A percentile compares a stretch with the other conserved stretches of the same genome.
Conservation (phyloP, 2,113 vertebrate species). For the Sisor rabdophorus region DNA sequence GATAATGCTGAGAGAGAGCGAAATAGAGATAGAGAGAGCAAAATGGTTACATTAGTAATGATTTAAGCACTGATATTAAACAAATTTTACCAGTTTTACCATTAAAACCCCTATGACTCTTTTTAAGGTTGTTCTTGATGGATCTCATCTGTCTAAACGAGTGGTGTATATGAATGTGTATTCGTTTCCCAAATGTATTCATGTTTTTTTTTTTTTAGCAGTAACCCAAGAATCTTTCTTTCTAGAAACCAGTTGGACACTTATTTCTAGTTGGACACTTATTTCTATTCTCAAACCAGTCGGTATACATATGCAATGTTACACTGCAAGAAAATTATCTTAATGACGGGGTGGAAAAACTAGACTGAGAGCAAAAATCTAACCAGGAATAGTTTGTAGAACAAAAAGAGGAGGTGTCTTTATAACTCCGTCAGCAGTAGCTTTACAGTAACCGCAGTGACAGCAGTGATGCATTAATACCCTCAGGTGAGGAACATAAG, state of each 20-base stretch:
- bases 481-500: neutral
- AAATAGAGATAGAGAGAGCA: too few relatives aligned
- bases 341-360: conserved; percentile 6
- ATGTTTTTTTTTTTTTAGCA: neutral
- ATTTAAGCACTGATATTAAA: neutral
- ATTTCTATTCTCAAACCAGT: neutral
- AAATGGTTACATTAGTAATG: neutral
- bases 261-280: neutral
- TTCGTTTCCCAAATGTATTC: too few relatives aligned
- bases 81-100: too few relatives aligned
- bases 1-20: neutral
- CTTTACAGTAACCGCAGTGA: neutral
- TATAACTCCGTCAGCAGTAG: too few relatives aligned
- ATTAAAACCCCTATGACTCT: too few relatives aligned
- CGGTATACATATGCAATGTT: neutral
- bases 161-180: neutral
- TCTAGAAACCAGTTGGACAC: neutral
- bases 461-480: neutral
- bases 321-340: neutral
- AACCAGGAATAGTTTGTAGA: neutral
- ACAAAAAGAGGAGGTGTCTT: neutral
- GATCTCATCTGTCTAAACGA: neutral
- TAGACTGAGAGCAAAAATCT: too few relatives aligned
- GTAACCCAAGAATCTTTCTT: conserved; percentile 1
- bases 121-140: neutral